A percentile compares a stretch with the other conserved stretches of the same genome.
Evolutionary conservation across 37 sponge, comb jelly and placozoan genomes (phyloP).

Genomic region (Haliclona indistincta): DNA sequence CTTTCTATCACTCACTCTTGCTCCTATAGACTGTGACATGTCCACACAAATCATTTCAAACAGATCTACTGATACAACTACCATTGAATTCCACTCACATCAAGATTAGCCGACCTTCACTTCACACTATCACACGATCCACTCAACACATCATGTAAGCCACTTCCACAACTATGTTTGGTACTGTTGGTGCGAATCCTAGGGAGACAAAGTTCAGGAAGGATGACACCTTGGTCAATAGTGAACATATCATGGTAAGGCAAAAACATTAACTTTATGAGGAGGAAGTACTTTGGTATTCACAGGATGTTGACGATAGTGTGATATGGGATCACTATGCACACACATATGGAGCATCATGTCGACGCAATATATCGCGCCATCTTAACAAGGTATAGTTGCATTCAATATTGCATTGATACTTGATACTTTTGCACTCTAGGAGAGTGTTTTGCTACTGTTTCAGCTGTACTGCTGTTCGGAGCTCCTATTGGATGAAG

Average conservation of each 20-base stretch:
- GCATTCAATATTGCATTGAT: no score
- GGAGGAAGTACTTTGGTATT: no score
- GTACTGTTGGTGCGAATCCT: neutral
- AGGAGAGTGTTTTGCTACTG: no score
- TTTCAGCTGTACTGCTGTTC: no score
- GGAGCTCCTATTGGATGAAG: neutral
- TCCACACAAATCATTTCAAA: slow-evolving; percentile 42
- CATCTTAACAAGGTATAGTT: no score
- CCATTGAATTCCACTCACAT: slow-evolving; percentile 60
- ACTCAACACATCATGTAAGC: no score
- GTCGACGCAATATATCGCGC: no score
- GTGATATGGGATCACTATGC: neutral
- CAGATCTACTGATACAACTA: slow-evolving; percentile 40
- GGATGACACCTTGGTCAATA: neutral
- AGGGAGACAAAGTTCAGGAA: neutral
- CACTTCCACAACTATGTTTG: neutral
- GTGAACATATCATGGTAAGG: no score
- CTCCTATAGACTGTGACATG: slow-evolving; percentile 52
- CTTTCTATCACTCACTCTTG: neutral
- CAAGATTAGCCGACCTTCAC: slow-evolving; percentile 46
- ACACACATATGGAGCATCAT: neutral
- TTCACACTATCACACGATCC: neutral
- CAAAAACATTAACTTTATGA: no score
- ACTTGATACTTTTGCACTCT: no score
- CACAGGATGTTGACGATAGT: neutral